A percentile compares a stretch with the other conserved stretches of the same genome.
phyloP scores from a whole-genome alignment of 2,797 vertebrate genomes.

The Megalops cyprinoides region DNA sequence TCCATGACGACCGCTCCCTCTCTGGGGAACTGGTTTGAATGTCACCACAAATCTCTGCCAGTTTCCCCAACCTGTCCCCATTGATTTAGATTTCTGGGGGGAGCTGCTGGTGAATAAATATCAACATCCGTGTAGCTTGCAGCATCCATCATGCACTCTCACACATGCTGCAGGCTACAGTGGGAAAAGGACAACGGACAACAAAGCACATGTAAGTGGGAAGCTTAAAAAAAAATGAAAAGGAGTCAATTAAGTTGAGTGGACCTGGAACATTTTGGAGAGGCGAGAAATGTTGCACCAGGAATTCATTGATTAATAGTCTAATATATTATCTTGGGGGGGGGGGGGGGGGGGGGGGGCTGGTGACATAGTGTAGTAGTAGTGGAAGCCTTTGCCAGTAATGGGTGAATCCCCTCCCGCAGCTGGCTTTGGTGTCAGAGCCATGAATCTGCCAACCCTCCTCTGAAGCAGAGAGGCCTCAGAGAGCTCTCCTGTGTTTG shows the following conservation, averaged over 20 bases:
- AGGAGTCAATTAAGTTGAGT: slow-evolving; percentile 10
- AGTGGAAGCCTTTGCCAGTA: not conserved
- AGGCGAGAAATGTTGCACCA: not conserved
- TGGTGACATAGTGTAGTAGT: not conserved
- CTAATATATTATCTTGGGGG: not conserved
- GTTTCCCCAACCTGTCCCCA: slow-evolving; percentile 25
- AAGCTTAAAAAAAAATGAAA: not conserved
- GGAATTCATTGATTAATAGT: not conserved
- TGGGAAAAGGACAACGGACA: not conserved
- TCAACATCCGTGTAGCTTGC: slow-evolving; percentile 22
- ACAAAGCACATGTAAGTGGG: not conserved
- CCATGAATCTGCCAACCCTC: not conserved
- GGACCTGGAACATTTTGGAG: slow-evolving; percentile 20
- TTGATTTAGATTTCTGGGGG: slow-evolving; percentile 22
- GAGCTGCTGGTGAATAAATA: slow-evolving; percentile 15
- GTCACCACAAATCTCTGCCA: slow-evolving; percentile 24
- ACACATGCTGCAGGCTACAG: not conserved
- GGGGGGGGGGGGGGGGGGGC: not conserved
- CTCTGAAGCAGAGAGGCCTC: not conserved
- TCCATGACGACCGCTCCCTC: slow-evolving; percentile 4
- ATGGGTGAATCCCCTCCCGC: not conserved
- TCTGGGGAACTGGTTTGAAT: not conserved
- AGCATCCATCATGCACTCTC: slow-evolving; percentile 16
- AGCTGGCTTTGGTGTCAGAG: not conserved
- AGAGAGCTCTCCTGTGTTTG: not conserved